These are phyloP conservation scores for Sphaeramia orbicularis DNA, from an alignment of 2,797 vertebrate genomes.

Conservation along the genomic window DNA sequence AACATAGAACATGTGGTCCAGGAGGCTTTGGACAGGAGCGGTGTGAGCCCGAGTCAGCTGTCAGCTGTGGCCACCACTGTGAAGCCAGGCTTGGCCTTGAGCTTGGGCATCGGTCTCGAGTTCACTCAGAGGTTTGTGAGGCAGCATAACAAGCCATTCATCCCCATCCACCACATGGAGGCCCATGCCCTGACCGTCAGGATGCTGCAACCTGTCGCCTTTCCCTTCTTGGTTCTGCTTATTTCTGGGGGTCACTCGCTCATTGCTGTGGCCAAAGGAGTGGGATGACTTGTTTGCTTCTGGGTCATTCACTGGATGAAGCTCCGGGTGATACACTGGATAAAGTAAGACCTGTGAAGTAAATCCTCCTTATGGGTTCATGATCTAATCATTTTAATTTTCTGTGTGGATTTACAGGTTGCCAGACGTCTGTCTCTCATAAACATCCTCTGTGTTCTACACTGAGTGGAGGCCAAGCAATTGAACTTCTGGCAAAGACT, in stretches of 20 bases:
- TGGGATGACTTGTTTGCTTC: constrained; percentile 83
- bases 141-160: constrained; percentile 88
- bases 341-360: constrained; percentile 84
- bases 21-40: constrained; percentile 86
- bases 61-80: constrained; percentile 92
- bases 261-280: constrained; percentile 88
- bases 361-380: not conserved
- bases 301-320: constrained; percentile 91
- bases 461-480: constrained; percentile 92
- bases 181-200: constrained; percentile 94
- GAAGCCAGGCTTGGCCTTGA: constrained; percentile 92
- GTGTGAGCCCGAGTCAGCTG: constrained; percentile 83
- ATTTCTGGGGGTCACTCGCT: constrained; percentile 96
- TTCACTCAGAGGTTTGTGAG: constrained; percentile 89
- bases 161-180: constrained; percentile 99
- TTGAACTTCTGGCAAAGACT: constrained; percentile 90
- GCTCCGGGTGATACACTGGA: constrained; percentile 94
- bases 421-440: constrained; percentile 91
- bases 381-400: not conserved
- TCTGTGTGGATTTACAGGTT: constrained; percentile 82
- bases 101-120: constrained; percentile 89
- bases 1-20: constrained; percentile 90
- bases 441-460: constrained; percentile 86
- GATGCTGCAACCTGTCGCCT: constrained; percentile 86
- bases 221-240: constrained; percentile 95